A percentile compares a stretch with the other conserved stretches of the same genome.
phyloP scores from a whole-genome alignment of 2,113 vertebrate species.

The Heterocephalus glaber region DNA sequence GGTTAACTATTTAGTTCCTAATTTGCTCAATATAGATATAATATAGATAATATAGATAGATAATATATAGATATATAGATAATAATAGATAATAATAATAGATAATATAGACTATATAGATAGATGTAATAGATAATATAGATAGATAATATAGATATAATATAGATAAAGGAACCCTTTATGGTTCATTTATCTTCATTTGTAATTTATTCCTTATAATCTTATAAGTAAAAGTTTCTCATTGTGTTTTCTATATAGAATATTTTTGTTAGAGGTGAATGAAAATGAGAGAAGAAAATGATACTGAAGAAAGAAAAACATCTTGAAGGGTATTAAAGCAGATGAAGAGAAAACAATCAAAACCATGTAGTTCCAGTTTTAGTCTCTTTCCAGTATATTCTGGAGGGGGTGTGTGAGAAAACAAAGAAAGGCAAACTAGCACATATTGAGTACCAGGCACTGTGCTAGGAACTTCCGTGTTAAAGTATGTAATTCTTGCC shows the following conservation, averaged over 20 bases:
- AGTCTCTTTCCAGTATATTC: background rate
- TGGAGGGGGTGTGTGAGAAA: background rate
- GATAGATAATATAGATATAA: too few relatives aligned
- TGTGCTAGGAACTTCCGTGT: background rate
- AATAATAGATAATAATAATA: too few relatives aligned
- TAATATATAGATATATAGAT: too few relatives aligned
- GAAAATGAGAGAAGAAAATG: conserved; percentile 30
- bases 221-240: background rate
- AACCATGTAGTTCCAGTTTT: background rate
- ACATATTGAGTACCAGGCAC: background rate
- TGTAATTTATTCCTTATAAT: background rate
- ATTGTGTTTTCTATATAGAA: conserved; percentile 15
- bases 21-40: conserved; percentile 37
- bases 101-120: too few relatives aligned
- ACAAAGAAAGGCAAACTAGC: background rate
- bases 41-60: too few relatives aligned
- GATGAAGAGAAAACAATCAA: conserved; percentile 19
- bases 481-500: conserved; percentile 18
- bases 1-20: background rate
- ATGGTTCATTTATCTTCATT: conserved; percentile 15
- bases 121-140: too few relatives aligned
- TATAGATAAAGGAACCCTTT: background rate
- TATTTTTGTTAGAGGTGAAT: background rate
- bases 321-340: background rate
- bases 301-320: conserved; percentile 25